Evolutionary conservation across 2,797 vertebrate species (phyloP).

Genomic region (Malurus leucopterus): DNA sequence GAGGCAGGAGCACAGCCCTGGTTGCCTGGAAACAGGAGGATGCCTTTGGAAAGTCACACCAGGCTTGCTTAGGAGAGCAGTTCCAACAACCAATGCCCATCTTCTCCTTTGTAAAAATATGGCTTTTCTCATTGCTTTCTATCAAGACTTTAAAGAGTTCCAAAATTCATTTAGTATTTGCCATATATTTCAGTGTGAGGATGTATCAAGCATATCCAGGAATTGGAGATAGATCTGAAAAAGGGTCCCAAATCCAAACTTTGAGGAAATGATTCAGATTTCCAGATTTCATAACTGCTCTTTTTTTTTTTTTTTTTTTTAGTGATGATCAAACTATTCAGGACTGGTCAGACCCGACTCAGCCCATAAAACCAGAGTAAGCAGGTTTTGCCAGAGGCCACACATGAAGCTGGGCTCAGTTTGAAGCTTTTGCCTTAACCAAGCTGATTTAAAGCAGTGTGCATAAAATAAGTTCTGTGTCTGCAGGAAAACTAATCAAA

Average conservation of each 20-base stretch:
- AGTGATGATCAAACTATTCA: background rate
- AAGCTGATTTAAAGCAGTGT: background rate
- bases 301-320: background rate
- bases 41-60: background rate
- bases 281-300: background rate
- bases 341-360: background rate
- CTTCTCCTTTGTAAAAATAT: background rate
- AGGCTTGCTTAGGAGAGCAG: background rate
- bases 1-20: background rate
- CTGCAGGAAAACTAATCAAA: background rate
- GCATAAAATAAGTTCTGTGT: background rate
- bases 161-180: background rate
- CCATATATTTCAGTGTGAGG: background rate
- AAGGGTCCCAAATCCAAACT: background rate
- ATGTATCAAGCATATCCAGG: background rate
- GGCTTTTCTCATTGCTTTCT: background rate
- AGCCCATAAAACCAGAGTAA: background rate
- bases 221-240: background rate
- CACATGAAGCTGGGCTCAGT: background rate
- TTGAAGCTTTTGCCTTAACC: background rate
- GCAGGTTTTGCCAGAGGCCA: background rate
- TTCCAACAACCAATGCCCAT: background rate
- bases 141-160: background rate
- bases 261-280: background rate
- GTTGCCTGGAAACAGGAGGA: conserved; percentile 27